Evolutionary conservation across 2,797 vertebrate species (phyloP).

Genomic region (Myotis pilosus): DNA sequence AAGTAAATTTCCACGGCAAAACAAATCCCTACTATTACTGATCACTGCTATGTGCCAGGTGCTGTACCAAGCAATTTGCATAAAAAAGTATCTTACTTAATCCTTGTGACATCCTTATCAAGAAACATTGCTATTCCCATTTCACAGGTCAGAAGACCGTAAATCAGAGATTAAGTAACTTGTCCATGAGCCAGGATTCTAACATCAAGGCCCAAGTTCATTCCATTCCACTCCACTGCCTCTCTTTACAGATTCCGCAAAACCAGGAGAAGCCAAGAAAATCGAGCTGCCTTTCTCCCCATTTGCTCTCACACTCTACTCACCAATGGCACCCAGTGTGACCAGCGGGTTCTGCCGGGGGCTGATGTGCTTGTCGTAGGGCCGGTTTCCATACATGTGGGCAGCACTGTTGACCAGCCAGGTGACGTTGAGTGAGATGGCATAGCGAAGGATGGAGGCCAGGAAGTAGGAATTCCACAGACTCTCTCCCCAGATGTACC

Average conservation of each 20-base stretch:
- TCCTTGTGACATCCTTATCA: background rate
- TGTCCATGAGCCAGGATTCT: background rate
- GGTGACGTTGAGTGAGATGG: constrained; percentile 85
- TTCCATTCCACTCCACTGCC: background rate
- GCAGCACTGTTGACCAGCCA: constrained; percentile 89
- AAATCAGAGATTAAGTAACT: background rate
- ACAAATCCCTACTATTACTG: background rate
- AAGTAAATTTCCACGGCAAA: background rate
- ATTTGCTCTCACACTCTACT: constrained; percentile 41
- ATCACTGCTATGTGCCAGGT: background rate
- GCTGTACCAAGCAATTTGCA: background rate
- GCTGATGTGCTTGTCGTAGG: constrained; percentile 86
- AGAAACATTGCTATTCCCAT: background rate
- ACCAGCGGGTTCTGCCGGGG: constrained; percentile 87
- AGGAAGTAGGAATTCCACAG: constrained; percentile 89
- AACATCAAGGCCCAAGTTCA: background rate
- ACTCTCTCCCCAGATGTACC: constrained; percentile 87
- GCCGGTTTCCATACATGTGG: constrained; percentile 88
- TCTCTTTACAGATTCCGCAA: background rate
- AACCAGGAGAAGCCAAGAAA: background rate
- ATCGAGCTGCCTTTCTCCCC: background rate
- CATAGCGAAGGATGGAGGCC: constrained; percentile 86
- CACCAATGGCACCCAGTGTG: constrained; percentile 86
- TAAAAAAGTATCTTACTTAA: background rate
- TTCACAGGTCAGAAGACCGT: background rate